A percentile compares a stretch with the other conserved stretches of the same genome.
These are phyloP conservation scores for Rhingia rostrata DNA, from an alignment of 2,888 invertebrate species.

Conservation along the genomic window DNA sequence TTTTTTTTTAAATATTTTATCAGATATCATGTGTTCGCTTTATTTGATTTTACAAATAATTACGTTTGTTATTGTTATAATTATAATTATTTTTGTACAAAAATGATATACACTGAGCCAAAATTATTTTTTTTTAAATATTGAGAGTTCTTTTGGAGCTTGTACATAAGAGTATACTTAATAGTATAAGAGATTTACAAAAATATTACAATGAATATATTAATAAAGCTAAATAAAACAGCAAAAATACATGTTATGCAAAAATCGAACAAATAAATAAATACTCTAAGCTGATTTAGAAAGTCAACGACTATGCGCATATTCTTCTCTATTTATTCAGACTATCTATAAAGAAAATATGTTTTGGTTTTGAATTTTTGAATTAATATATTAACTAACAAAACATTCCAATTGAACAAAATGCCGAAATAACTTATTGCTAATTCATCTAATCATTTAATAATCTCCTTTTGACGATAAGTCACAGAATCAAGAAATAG, in stretches of 20 bases:
- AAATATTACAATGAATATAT: slow-evolving; percentile 69
- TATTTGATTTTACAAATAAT: slow-evolving; percentile 47
- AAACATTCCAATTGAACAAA: slow-evolving; percentile 30
- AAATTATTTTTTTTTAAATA: slow-evolving; percentile 60
- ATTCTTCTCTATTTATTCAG: too few relatives aligned
- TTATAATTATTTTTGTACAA: slow-evolving; percentile 62
- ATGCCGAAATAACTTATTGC: slow-evolving; percentile 13
- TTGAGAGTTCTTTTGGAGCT: slow-evolving; percentile 63
- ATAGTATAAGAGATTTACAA: slow-evolving; percentile 80
- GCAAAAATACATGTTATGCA: neutral
- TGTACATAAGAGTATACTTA: slow-evolving; percentile 81
- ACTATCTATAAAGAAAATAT: too few relatives aligned
- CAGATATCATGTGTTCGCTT: slow-evolving; percentile 53
- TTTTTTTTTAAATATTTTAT: slow-evolving; percentile 29
- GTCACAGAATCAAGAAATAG: neutral
- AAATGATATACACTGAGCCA: slow-evolving; percentile 52
- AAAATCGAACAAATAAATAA: neutral
- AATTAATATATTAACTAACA: slow-evolving; percentile 9
- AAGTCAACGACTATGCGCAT: neutral
- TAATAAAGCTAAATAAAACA: slow-evolving; percentile 38
- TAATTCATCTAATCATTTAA: slow-evolving; percentile 16
- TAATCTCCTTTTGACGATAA: neutral
- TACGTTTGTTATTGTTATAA: slow-evolving; percentile 51
- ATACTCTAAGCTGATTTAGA: neutral
- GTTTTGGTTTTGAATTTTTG: too few relatives aligned